Conservation (phyloP, 1,140 invertebrate genomes). For the Chymomyza costata region DNA sequence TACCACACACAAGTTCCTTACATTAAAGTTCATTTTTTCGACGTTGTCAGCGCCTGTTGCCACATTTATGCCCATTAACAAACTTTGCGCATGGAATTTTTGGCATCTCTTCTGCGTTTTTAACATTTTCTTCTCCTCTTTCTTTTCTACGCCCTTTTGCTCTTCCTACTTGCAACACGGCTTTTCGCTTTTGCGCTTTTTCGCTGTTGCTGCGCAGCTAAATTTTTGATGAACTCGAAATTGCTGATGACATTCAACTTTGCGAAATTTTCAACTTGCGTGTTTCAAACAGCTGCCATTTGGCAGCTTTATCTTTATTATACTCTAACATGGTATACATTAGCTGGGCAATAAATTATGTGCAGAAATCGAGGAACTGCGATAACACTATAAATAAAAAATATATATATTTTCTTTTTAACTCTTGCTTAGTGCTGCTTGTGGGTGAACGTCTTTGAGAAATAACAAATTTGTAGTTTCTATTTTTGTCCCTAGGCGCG, state of each 20-base stretch:
- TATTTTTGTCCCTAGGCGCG: no score
- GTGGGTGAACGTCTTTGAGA: no score
- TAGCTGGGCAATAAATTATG: no score
- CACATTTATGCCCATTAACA: conserved; percentile 65
- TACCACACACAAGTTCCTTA: neutral
- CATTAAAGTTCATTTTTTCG: conserved; percentile 54
- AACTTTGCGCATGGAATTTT: conserved; percentile 51
- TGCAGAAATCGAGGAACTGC: no score
- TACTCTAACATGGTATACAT: no score
- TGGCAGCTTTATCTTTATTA: conserved; percentile 1
- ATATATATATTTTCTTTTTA: no score
- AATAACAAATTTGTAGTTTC: no score
- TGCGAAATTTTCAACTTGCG: conserved; percentile 26
- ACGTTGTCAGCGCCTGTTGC: conserved; percentile 54
- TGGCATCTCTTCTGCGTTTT: conserved; percentile 31
- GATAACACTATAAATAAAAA: no score
- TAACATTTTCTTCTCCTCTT: neutral
- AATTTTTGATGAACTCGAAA: conserved; percentile 68
- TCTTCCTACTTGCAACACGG: no score
- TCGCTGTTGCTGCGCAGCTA: conserved; percentile 27
- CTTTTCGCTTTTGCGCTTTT: neutral
- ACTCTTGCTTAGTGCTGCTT: no score
- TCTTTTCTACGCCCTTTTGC: neutral
- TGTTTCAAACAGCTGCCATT: neutral
- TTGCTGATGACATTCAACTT: conserved; percentile 58